phyloP scores from a whole-genome alignment of 2,113 vertebrate species.

The Cavia aperea region DNA sequence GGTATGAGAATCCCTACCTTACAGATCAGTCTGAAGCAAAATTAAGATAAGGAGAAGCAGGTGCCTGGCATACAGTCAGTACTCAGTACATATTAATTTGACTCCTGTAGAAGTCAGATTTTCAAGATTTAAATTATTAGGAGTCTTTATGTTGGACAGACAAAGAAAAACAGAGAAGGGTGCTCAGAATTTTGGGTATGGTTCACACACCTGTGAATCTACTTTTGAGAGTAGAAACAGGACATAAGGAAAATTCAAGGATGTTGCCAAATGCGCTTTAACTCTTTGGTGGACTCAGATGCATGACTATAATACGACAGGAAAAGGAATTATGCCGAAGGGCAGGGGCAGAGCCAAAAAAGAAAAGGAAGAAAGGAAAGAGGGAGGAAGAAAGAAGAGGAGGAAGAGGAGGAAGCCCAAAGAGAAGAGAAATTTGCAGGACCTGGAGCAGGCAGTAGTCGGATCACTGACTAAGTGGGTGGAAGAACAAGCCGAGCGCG shows the following conservation, averaged over 20 bases:
- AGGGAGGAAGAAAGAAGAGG: too few relatives aligned
- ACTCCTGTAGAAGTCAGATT: neutral
- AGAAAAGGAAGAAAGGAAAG: neutral
- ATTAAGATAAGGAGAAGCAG: neutral
- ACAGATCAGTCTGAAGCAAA: neutral
- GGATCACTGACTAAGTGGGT: neutral
- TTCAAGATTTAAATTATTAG: neutral
- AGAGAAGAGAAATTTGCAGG: neutral
- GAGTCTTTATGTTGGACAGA: neutral
- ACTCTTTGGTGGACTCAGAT: neutral
- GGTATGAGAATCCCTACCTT: neutral
- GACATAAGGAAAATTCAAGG: neutral
- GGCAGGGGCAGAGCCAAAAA: too few relatives aligned
- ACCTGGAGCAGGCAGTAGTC: neutral
- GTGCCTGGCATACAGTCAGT: neutral
- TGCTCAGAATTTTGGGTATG: neutral
- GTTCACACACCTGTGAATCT: neutral
- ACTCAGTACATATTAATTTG: neutral
- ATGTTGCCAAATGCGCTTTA: neutral
- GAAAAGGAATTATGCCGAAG: neutral
- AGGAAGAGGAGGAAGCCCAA: neutral
- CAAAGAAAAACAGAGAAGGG: neutral
- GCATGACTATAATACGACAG: neutral
- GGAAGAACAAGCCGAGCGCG: neutral
- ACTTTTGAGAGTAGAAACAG: neutral